Percentiles rank a stretch among this genome's conserved stretches.
Evolutionary conservation across 1,140 invertebrate species (phyloP).

Genomic region (Cepaea nemoralis): DNA sequence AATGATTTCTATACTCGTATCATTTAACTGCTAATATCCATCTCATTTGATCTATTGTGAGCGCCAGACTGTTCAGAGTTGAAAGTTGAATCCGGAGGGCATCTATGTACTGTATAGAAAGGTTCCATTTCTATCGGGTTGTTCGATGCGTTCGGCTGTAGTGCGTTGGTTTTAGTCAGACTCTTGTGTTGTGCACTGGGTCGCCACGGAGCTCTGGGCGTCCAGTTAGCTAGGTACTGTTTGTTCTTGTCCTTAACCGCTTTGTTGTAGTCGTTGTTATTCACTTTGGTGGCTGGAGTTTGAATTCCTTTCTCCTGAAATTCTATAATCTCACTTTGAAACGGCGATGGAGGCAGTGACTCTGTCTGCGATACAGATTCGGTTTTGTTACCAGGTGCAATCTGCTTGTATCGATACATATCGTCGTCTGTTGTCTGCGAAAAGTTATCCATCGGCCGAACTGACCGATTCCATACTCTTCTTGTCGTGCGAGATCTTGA

Average conservation of each 20-base stretch:
- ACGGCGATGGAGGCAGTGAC: not conserved
- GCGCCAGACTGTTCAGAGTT: no score
- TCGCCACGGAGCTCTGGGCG: not conserved
- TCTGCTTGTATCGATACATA: not conserved
- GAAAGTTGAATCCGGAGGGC: no score
- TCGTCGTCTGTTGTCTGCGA: not conserved
- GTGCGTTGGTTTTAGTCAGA: not conserved
- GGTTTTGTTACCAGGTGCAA: not conserved
- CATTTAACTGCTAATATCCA: no score
- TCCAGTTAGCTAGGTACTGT: not conserved
- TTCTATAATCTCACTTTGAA: not conserved
- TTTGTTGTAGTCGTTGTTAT: conserved; percentile 12
- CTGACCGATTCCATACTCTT: not conserved
- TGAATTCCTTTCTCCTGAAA: conserved; percentile 50
- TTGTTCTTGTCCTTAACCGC: not conserved
- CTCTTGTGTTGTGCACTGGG: not conserved
- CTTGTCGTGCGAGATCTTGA: not conserved
- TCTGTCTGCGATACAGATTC: not conserved
- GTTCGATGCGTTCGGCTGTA: no score
- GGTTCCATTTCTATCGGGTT: no score
- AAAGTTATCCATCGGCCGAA: not conserved
- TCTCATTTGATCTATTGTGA: no score
- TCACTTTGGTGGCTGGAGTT: conserved; percentile 5
- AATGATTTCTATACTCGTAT: no score
- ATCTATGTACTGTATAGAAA: no score